These are phyloP conservation scores for Phthorimaea operculella DNA, from an alignment of 1,140 invertebrate genomes.

Conservation along the genomic window DNA sequence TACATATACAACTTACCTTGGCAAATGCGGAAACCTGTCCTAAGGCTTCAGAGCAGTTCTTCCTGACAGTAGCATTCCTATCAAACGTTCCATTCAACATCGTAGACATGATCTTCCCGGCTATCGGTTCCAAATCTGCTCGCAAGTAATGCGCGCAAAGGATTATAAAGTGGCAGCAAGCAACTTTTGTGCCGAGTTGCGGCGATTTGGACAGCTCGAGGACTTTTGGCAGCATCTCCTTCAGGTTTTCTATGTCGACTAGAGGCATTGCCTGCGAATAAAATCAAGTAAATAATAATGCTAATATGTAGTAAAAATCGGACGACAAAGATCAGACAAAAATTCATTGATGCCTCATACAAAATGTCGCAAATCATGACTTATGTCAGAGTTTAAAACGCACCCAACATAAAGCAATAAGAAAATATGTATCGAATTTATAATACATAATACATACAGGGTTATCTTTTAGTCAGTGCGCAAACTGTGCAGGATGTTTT, in stretches of 20 bases:
- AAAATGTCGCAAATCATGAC: too few species aligned
- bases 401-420: too few species aligned
- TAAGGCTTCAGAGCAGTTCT: constrained; percentile 84
- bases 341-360: too few species aligned
- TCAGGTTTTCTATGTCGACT: constrained; percentile 79
- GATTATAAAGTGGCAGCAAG: constrained; percentile 85
- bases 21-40: constrained; percentile 87
- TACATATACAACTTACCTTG: constrained; percentile 67
- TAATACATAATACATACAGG: too few species aligned
- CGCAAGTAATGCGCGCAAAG: constrained; percentile 73
- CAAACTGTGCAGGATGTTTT: too few species aligned
- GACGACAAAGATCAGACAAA: too few species aligned
- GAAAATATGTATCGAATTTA: too few species aligned
- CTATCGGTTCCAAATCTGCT: constrained; percentile 65
- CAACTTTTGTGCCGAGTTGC: constrained; percentile 86
- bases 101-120: constrained; percentile 82
- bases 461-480: too few species aligned
- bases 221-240: constrained; percentile 83
- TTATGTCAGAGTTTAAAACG: too few species aligned
- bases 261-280: constrained; percentile 81
- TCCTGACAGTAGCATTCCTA: constrained; percentile 83
- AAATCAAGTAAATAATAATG: too few species aligned
- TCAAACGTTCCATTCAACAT: constrained; percentile 85
- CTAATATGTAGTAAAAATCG: too few species aligned
- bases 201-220: constrained; percentile 85